A percentile compares a stretch with the other conserved stretches of the same genome.
phyloP scores from a whole-genome alignment of 2,888 invertebrate genomes.

The Luffia ferchaultella region DNA sequence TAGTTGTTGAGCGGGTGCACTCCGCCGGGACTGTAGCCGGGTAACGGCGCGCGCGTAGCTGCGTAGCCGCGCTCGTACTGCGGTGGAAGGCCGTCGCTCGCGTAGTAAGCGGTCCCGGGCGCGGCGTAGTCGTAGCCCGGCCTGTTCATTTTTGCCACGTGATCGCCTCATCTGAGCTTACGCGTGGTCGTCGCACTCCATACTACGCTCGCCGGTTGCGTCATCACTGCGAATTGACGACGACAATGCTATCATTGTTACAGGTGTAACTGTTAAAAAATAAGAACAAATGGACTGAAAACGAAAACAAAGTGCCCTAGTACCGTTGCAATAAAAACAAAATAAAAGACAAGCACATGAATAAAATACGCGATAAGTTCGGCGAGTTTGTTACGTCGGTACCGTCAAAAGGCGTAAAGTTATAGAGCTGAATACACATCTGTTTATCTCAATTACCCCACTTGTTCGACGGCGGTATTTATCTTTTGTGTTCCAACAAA shows the following conservation, averaged over 20 bases:
- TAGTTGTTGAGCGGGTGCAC: slow-evolving; percentile 56
- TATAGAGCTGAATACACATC: slow-evolving; percentile 45
- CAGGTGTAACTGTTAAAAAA: neutral
- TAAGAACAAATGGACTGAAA: too few relatives aligned
- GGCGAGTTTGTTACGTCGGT: slow-evolving; percentile 26
- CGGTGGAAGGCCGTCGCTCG: slow-evolving; percentile 48
- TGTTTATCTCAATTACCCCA: slow-evolving; percentile 56
- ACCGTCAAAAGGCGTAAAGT: slow-evolving; percentile 38
- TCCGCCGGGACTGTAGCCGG: slow-evolving; percentile 49
- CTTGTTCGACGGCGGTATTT: slow-evolving; percentile 50
- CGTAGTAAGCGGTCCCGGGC: slow-evolving; percentile 54
- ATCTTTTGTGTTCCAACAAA: slow-evolving; percentile 50
- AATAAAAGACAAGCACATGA: too few relatives aligned
- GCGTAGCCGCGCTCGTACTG: slow-evolving; percentile 57
- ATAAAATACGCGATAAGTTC: too few relatives aligned
- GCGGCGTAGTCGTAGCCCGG: slow-evolving; percentile 59
- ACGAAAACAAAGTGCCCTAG: too few relatives aligned
- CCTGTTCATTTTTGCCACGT: slow-evolving; percentile 60
- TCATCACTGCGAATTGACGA: slow-evolving; percentile 1
- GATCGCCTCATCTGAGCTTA: slow-evolving; percentile 56
- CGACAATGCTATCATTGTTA: neutral
- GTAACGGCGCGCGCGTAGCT: slow-evolving; percentile 34
- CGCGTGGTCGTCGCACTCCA: slow-evolving; percentile 21
- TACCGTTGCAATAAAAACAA: too few relatives aligned
- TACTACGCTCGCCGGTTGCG: neutral